Base-by-base conservation (phyloP, 2,113 vertebrate species). In the Poecile atricapillus region DNA sequence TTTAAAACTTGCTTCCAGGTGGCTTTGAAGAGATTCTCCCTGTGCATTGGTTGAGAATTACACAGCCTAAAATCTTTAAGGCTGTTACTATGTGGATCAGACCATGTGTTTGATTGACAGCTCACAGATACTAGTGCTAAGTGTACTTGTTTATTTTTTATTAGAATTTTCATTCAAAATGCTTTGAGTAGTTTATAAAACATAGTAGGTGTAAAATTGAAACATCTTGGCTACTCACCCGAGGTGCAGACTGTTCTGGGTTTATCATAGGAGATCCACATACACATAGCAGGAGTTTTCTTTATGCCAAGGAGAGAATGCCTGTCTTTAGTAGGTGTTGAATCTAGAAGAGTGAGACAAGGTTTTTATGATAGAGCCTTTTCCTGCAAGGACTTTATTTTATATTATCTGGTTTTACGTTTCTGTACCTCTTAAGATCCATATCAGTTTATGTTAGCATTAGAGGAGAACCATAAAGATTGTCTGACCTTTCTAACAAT, bases 371-470 rank as follows among this genome's bases (percentile, higher is more conserved):
- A 74, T 59, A 76, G n/a, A 68, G 60, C 23, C 53, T 94, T 87
- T 58, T 84, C 93, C 56, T 69, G 28, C 63, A 75, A 87, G 78
- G 82, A 75, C 77, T 92, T 96, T 41, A 47, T 94, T 95, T 96
- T 79, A 71, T 44, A 8, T 65, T 81, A 23, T 16, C 73, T 96
- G 44, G 4, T 53, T 87, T 96, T 94, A 50, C 15, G 16, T 95
- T 97, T 83, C 53, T 41, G 33, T 67, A 60, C 15, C 21, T 87
- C 75, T 93, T 93, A 92, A 94, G 68, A 64, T 94, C 83, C 22
- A 1, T 39, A 52, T 94, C n/a, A 28, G 76, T 93, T 95, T 95
- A 59, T 89, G 82, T 93, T 68, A 74, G 16, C 60, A 11, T 59
- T 93, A 77, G 65, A 89, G 89, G 70, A 73, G 31, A 88, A 82